Evolutionary conservation across 2,113 vertebrate species (phyloP).

Genomic region (Dasyornis broadbenti): DNA sequence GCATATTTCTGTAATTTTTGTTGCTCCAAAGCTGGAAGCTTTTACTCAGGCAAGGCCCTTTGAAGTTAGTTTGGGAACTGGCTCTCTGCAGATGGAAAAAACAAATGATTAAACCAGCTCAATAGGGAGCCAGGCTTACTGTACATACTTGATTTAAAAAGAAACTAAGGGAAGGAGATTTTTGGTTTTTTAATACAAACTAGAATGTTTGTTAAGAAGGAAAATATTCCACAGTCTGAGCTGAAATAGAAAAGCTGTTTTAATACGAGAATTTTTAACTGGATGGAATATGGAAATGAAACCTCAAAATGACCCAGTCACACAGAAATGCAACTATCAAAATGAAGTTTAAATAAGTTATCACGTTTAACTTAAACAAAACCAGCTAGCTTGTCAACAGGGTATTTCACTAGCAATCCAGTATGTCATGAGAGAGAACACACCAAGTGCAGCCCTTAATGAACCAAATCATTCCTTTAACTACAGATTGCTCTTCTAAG

Average conservation of each 20-base stretch:
- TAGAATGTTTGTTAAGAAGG: neutral
- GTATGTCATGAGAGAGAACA: neutral
- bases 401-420: neutral
- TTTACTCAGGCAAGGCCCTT: neutral
- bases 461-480: neutral
- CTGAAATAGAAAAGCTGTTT: neutral
- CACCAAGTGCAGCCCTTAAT: neutral
- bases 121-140: neutral
- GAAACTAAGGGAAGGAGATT: neutral
- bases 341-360: neutral
- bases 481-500: neutral
- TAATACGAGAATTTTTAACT: neutral
- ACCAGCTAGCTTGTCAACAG: neutral
- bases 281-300: neutral
- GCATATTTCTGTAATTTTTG: conserved; percentile 13
- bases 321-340: neutral
- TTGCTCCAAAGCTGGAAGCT: conserved; percentile 7
- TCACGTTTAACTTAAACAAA: neutral
- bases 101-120: conserved; percentile 45
- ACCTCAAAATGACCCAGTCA: neutral
- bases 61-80: conserved; percentile 30
- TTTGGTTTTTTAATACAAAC: neutral
- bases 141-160: conserved; percentile 7
- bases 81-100: conserved; percentile 11
- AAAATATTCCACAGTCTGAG: neutral